Evolutionary conservation across 2,113 vertebrate species (phyloP), one percentile per base, ranked within the genome.

Genomic region (Cryptomyrus ogoouensis): DNA sequence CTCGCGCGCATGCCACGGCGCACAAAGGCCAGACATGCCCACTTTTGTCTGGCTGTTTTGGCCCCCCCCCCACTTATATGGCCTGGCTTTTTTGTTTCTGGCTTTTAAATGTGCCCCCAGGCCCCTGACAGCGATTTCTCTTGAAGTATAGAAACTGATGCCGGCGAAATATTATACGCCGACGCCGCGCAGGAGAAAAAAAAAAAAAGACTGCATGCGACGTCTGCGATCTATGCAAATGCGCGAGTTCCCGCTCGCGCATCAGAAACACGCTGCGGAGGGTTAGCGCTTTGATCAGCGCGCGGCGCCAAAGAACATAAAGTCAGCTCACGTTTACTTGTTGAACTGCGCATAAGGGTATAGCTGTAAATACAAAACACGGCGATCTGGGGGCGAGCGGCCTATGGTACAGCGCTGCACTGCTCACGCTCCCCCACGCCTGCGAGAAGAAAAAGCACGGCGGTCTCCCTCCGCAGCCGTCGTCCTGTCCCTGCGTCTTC

Each of bases 1-100:
- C 89, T 89, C 80, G 87, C 88, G 90, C 90, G 91, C 90, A 92
- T 62, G 74, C 77, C 74, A 56, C 74, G 9, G 47, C 27, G 80
- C 77, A 24, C 77, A 74, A 53, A 15, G 27, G 58, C 89, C 89
- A 70, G 89, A 92, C 83, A 42, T 90, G 88, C 80, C 56, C 62
- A 83, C 90, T 91, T 91, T 92, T 89, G 52, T 89, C 90, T 46
- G 42, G 70, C 83, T n/a, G 46, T 27, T 46, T 87, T 27, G 15
- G 83, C 35, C 52, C 35, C 80, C 21, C 62, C 31, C 66, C 17
- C 50, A 90, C 15, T 80, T 35, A 31, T 44, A 66, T 49, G 53
- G 84, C 74, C 53, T 21, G 80, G 53, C 88, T 50, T 77, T 80
- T 80, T 83, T 74, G 89, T 88, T 39, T n/a, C 19, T 56, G 87